Evolutionary conservation across 1,140 invertebrate species (phyloP), one percentile per base, ranked within the genome.

Genomic region (Drosophila murphyi): DNA sequence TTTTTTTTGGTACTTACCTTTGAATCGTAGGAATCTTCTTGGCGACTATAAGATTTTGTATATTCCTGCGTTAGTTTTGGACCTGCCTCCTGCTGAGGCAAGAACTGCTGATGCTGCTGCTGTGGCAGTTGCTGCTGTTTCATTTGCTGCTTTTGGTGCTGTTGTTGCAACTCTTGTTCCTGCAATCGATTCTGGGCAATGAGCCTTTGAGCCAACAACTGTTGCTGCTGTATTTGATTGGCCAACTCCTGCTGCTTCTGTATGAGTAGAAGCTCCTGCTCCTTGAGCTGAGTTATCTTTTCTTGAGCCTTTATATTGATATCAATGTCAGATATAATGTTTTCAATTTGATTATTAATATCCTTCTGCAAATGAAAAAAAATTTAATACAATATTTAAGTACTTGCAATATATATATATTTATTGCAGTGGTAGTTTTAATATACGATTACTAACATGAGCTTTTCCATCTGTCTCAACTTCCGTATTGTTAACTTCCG

Each of bases 261-360:
- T 10, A 92, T 68, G 0, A 90, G 70, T 35, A 79, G 67, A 3
- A 86, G 56, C 55, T 92, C 80, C 34, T 90, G 70, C 43, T 82
- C 78, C 50, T 89, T 91, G 0, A 92, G 68, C 5, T 76, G 52
- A 1, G 80, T 60, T 29, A 90, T 82, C 64, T 88, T 83, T 52
- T 91, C 88, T 56, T 92, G 85, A 0, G 93, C 93, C 37, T 72
- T 89, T 8, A 94, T 94, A 75, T 93, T 94, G 35, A 92, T 92
- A 81, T 95, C 94, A 78, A 95, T 94, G 83, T 95, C 94, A 3
- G 94, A 94, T 72, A 95, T 95, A 57, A 95, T 95, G 76, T 95
- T 94, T 65, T 94, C 94, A 35, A 95, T 90, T 10, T 93, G 93
- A 67, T 93, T 94, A 72, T 94, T 95, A 51, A 95, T 94, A 72